Percentiles rank a stretch among this genome's conserved stretches.
phyloP scores from a whole-genome alignment of 1,140 invertebrate genomes.

The Pantala flavescens region DNA sequence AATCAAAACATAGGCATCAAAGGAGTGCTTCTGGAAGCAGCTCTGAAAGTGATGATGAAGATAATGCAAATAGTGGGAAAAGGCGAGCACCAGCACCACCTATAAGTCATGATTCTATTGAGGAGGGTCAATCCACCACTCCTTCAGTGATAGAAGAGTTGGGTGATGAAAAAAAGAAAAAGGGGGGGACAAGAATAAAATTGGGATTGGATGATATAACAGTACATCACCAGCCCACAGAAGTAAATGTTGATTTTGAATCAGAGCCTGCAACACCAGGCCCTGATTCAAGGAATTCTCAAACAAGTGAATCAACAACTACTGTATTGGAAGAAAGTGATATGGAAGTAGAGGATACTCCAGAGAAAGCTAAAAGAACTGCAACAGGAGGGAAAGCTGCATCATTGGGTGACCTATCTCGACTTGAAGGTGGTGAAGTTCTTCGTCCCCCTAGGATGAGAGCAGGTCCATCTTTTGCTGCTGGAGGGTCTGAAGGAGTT shows the following conservation, averaged over 20 bases:
- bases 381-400: slow-evolving; percentile 57
- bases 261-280: slow-evolving; percentile 27
- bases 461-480: slow-evolving; percentile 67
- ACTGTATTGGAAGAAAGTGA: slow-evolving; percentile 34
- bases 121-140: neutral
- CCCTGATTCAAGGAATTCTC: slow-evolving; percentile 20
- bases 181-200: neutral
- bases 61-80: slow-evolving; percentile 19
- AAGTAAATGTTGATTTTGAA: neutral
- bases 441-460: slow-evolving; percentile 51
- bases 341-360: slow-evolving; percentile 39
- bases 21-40: slow-evolving; percentile 20
- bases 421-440: slow-evolving; percentile 46
- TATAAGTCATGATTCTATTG: neutral
- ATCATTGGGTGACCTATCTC: slow-evolving; percentile 67
- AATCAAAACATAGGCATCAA: neutral
- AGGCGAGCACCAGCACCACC: slow-evolving; percentile 25
- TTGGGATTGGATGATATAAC: neutral
- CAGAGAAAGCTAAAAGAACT: slow-evolving; percentile 31
- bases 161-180: neutral
- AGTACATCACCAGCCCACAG: neutral
- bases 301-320: slow-evolving; percentile 23
- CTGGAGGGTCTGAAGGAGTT: slow-evolving; percentile 40
- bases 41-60: slow-evolving; percentile 15
- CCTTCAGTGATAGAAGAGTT: neutral